These are phyloP conservation scores for Brachyhypopomus occidentalis DNA, from an alignment of 2,113 vertebrate genomes.

Conservation along the genomic window DNA sequence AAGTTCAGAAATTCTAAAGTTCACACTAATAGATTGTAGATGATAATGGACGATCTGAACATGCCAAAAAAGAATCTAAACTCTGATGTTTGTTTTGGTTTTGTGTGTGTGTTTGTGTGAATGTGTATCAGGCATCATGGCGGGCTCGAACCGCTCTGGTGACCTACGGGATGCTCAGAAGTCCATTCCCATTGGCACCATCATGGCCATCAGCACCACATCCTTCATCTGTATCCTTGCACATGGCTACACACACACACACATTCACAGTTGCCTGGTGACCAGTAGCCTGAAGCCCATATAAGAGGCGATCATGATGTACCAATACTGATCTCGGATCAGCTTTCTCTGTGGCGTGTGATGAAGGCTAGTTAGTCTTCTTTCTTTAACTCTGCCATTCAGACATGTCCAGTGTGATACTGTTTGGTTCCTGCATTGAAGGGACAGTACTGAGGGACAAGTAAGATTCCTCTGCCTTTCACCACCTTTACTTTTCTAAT, in stretches of 20 bases:
- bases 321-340: background rate
- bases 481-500: background rate
- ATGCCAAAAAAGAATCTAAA: background rate
- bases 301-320: background rate
- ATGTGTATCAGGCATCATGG: constrained; percentile 90
- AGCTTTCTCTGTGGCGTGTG: background rate
- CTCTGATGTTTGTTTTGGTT: too few species aligned
- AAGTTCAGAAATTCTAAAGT: too few species aligned
- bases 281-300: background rate
- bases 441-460: constrained; percentile 93
- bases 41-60: background rate
- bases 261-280: too few species aligned
- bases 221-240: constrained; percentile 95
- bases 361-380: background rate
- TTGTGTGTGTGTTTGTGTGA: background rate
- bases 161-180: constrained; percentile 98
- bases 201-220: constrained; percentile 95
- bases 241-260: background rate
- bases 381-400: constrained; percentile 69
- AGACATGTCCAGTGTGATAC: constrained; percentile 91
- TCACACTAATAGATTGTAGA: too few species aligned
- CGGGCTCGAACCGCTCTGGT: constrained; percentile 96
- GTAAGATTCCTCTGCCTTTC: constrained; percentile 73
- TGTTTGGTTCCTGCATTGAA: constrained; percentile 96
- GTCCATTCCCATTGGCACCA: constrained; percentile 95